A percentile compares a stretch with the other conserved stretches of the same genome.
Evolutionary conservation across 2,797 vertebrate genomes (phyloP).

Genomic region (Chiloscyllium punctatum): DNA sequence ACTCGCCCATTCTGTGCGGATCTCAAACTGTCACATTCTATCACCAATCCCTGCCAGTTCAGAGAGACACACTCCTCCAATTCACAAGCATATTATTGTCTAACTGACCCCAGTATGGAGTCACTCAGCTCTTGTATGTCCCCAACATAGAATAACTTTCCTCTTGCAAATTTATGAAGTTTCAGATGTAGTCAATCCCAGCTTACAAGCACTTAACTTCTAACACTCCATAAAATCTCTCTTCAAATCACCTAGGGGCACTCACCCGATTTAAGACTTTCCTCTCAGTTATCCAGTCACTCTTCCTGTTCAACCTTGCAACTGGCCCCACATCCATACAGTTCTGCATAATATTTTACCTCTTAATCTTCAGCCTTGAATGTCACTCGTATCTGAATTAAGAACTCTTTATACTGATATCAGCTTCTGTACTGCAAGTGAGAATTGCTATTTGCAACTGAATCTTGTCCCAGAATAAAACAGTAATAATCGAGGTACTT

Average conservation of each 20-base stretch:
- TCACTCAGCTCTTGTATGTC: background rate
- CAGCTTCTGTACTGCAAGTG: background rate
- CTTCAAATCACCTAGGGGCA: background rate
- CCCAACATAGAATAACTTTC: background rate
- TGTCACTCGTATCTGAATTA: background rate
- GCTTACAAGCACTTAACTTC: background rate
- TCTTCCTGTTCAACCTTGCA: background rate
- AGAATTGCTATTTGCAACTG: background rate
- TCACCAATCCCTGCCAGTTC: background rate
- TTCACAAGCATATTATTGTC: background rate
- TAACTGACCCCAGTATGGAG: background rate
- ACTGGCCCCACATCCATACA: background rate
- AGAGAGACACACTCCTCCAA: background rate
- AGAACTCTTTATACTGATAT: background rate
- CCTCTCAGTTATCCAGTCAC: background rate
- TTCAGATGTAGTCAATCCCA: background rate
- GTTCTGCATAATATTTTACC: background rate
- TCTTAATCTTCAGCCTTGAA: background rate
- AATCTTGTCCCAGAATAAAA: background rate
- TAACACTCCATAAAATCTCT: background rate
- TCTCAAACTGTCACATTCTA: background rate
- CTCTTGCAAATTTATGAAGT: background rate
- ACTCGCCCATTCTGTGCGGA: background rate
- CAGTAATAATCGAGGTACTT: background rate
- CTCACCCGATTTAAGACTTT: background rate